phyloP scores from a whole-genome alignment of 2,113 vertebrate genomes.

The Plecturocebus donacophilus region DNA sequence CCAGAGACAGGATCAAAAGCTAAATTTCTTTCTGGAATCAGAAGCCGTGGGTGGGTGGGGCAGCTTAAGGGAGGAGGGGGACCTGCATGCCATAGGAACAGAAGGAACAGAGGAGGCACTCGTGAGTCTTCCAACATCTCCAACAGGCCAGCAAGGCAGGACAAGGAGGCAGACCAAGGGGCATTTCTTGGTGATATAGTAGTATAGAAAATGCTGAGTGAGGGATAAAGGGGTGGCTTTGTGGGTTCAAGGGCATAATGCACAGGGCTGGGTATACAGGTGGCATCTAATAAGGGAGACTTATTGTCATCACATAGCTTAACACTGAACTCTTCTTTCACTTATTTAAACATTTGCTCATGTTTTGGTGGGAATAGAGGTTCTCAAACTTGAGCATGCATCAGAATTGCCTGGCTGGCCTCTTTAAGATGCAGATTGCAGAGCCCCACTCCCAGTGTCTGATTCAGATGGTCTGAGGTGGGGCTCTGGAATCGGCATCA shows the following conservation, averaged over 20 bases:
- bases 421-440: background rate
- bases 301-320: too few species aligned
- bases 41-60: background rate
- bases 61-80: background rate
- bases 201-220: fast-evolving
- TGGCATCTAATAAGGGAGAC: background rate
- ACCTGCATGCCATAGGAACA: background rate
- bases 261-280: background rate
- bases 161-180: background rate
- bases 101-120: background rate
- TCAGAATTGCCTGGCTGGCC: background rate
- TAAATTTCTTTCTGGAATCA: background rate
- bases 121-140: background rate
- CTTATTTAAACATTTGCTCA: background rate
- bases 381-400: background rate
- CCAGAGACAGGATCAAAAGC: background rate
- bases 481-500: background rate
- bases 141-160: background rate
- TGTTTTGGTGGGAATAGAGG: background rate
- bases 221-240: too few species aligned
- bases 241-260: background rate
- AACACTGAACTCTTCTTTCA: background rate
- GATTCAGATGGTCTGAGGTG: background rate
- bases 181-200: too few species aligned
- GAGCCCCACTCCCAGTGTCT: background rate